Conservation (phyloP, 2,888 invertebrate genomes). For the Patella ulyssiponensis region DNA sequence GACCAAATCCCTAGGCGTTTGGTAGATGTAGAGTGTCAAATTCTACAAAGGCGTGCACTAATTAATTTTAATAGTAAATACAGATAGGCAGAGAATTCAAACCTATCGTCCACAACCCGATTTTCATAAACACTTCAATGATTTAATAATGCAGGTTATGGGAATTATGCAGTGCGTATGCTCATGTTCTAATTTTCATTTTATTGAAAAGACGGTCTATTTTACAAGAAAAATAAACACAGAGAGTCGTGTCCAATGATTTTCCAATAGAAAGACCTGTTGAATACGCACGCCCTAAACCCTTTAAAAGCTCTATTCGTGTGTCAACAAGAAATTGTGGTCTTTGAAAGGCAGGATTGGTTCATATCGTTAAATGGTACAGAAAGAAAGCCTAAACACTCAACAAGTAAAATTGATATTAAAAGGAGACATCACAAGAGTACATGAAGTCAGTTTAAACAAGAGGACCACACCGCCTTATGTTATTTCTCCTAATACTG, state of each 20-base stretch:
- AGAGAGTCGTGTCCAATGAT: background rate
- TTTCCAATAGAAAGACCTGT: background rate
- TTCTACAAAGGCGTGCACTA: too few species aligned
- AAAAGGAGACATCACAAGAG: conserved; percentile 5
- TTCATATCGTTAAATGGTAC: conserved; percentile 9
- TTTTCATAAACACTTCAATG: too few species aligned
- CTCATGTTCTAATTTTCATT: background rate
- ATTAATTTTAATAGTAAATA: too few species aligned
- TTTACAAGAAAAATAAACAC: conserved; percentile 9
- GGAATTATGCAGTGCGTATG: too few species aligned
- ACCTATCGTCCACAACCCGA: too few species aligned
- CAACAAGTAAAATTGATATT: background rate
- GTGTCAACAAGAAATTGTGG: conserved; percentile 5
- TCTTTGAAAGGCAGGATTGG: background rate
- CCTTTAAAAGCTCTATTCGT: conserved; percentile 1
- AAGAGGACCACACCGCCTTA: background rate
- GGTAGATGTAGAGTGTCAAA: too few species aligned
- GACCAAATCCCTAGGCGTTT: too few species aligned
- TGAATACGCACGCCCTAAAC: background rate
- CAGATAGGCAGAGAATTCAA: too few species aligned
- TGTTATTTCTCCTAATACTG: conserved; percentile 5
- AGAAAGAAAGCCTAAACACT: background rate
- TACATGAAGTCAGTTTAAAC: conserved; percentile 9
- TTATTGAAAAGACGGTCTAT: background rate
- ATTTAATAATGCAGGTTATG: too few species aligned